Evolutionary conservation across 2,888 invertebrate genomes (phyloP).

Genomic region (Conomelus anceps): DNA sequence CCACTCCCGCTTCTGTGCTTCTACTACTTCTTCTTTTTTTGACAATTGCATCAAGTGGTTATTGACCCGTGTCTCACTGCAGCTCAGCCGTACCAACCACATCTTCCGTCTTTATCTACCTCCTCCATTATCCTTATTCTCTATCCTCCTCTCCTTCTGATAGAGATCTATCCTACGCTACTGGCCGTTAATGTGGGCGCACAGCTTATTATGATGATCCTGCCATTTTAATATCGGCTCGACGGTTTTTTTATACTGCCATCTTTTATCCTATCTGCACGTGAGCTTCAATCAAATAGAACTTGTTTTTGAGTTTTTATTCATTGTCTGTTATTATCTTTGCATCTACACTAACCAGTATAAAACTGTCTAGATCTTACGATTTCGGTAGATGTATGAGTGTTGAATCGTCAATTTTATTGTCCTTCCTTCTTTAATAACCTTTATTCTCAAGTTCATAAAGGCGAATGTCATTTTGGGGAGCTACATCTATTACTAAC

Average conservation of each 20-base stretch:
- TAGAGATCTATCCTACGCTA: neutral
- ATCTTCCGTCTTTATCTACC: too few species aligned
- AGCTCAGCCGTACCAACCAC: neutral
- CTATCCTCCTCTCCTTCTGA: neutral
- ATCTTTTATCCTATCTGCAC: neutral
- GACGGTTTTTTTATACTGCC: neutral
- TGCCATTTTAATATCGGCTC: neutral
- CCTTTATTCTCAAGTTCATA: too few species aligned
- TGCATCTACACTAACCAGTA: neutral
- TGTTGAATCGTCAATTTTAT: too few species aligned
- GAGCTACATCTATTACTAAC: too few species aligned
- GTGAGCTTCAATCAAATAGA: neutral
- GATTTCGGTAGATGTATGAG: too few species aligned
- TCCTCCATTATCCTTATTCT: neutral
- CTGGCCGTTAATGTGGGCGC: neutral
- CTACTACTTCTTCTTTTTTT: neutral
- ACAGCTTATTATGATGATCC: neutral
- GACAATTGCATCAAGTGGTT: neutral
- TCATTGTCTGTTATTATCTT: neutral
- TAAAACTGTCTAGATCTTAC: neutral
- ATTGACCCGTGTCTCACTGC: neutral
- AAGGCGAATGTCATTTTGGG: too few species aligned
- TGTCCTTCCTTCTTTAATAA: too few species aligned
- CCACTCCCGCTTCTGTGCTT: neutral
- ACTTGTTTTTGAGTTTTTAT: neutral